Conservation (phyloP, 1,140 invertebrate species). For the Diachasmimorpha longicaudata region DNA sequence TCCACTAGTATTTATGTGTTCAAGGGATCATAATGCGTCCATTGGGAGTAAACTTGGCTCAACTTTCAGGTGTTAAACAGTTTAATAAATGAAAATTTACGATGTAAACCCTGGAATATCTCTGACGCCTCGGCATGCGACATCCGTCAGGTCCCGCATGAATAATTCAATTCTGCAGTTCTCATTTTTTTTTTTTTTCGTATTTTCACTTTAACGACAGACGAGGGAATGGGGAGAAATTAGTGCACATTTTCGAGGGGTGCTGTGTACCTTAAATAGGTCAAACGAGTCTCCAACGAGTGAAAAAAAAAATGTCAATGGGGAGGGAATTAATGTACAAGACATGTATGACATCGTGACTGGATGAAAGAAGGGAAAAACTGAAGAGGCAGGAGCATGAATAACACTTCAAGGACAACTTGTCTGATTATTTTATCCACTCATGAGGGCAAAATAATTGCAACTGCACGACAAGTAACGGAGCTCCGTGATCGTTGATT, state of each 20-base stretch:
- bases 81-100: constrained; percentile 53
- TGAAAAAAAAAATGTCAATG: too few species aligned
- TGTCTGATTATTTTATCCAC: neutral
- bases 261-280: neutral
- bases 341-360: constrained; percentile 3
- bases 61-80: constrained; percentile 42
- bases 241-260: constrained; percentile 24
- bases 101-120: constrained; percentile 22
- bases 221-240: constrained; percentile 24
- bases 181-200: constrained; percentile 13
- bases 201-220: neutral
- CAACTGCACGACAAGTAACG: too few species aligned
- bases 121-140: constrained; percentile 37
- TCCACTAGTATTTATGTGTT: neutral
- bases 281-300: neutral
- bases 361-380: neutral
- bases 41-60: constrained; percentile 10
- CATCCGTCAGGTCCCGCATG: constrained; percentile 41
- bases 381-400: neutral
- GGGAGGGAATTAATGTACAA: neutral
- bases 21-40: constrained; percentile 15
- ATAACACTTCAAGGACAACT: neutral
- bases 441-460: too few species aligned
- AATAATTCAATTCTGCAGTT: constrained; percentile 44
- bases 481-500: too few species aligned